Evolutionary conservation across 2,113 vertebrate species (phyloP), one percentile per base, ranked within the genome.

Genomic region (Thunnus maccoyii): DNA sequence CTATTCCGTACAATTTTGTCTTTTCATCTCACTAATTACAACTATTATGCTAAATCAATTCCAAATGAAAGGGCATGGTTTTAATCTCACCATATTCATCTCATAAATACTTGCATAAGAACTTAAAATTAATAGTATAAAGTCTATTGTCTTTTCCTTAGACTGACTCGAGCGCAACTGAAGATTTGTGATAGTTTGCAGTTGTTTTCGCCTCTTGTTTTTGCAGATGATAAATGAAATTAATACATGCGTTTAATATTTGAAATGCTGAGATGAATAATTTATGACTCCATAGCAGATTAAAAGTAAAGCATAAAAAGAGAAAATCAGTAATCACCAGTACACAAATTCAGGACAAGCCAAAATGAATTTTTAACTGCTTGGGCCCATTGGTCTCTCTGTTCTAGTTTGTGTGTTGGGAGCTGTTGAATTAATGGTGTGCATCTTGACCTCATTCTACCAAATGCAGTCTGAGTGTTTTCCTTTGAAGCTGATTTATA

Each of bases 311-410:
- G 84, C 80, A 80, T 72, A 78, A 82, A 88, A 54, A 60, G 70
- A 78, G 73, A 57, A 89, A 89, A 85, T 84, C 87, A 74, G 90
- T 93, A 93, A 92, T 95, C 91, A 95, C 89, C 86, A 92, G 86
- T 90, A 94, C 91, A 95, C 90, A 95, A 92, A 96, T 95, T 90
- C 91, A 94, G 94, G 93, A 95, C 94, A 94, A 93, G 93, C 83
- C 46, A 83, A 94, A 93, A 95, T 94, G 15, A 89, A 93, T 95
- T 93, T 95, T 94, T 93, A 93, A 94, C 90, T 89, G 93, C 87
- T 79, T 12, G 48, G 69, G 85, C 88, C 89, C 83, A 74, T 90
- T 91, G 90, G 91, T 93, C 89, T 89, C 85, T 88, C 80, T 90
- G 90, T 92, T 89, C 85, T 78, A 84, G 82, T 90, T 85, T 91